Evolutionary conservation across 2,888 invertebrate genomes (phyloP), one percentile per base, ranked within the genome.

Genomic region (Leptopterna dolabrata): DNA sequence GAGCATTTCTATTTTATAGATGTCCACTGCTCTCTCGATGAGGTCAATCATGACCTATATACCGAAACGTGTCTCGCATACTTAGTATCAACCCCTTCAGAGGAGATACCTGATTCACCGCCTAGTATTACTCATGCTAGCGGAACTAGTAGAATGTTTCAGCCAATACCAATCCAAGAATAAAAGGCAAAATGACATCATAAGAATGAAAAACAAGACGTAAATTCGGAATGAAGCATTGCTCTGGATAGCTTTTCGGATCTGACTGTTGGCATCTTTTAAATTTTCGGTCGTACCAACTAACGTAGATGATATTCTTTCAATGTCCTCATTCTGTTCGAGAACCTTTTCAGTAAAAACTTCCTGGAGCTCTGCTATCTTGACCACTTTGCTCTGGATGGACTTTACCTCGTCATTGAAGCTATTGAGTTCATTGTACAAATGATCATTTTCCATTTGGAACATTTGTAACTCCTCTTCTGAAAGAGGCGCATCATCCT

Each of bases 161-260:
- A n/a, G n/a, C n/a, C n/a, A n/a, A 92, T 99, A 99, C 99, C 99
- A 99, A 93, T 99, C 99, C 84, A 99, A 93, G 92, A 99, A 99
- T 13, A 99, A 93, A 83, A 99, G 93, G 27, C 98, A 96, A 92
- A 99, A 98, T 55, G 99, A 98, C 95, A 99, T 96, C 55, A 99
- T 98, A 90, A 99, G 93, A 86, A 99, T 93, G 91, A 99, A 98
- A 92, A 99, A 99, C 41, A 99, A 93, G 87, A 99, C 95, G 94
- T 97, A 98, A 16, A 98, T 97, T 90, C 99, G 94, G 55, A 99
- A 94, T 0, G 98, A 97, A 0, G 99, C 99, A 92, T 98, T 98
- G 89, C 98, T 95, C 92, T 98, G 98, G 91, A 99, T 99, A 0
- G 99, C 99, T 93, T 98, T 97, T 89, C 98, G 94, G 84, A 99